A percentile compares a stretch with the other conserved stretches of the same genome.
phyloP scores from a whole-genome alignment of 2,888 invertebrate genomes.

The Leucoma salicis region DNA sequence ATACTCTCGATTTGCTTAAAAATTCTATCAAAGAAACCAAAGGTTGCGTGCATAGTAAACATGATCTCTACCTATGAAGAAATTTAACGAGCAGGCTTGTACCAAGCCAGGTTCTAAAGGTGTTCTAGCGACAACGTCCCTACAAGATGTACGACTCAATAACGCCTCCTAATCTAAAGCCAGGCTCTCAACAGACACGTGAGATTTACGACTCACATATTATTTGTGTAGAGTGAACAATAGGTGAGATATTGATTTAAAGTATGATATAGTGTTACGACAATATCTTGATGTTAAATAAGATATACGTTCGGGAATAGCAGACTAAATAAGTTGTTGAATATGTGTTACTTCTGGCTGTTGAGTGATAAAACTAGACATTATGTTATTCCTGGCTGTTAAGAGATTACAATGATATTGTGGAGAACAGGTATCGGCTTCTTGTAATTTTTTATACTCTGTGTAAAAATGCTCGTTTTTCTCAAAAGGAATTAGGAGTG shows the following conservation, averaged over 20 bases:
- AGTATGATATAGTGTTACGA: slow-evolving; percentile 30
- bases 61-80: background rate
- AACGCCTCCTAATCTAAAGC: slow-evolving; percentile 61
- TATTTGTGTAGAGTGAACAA: slow-evolving; percentile 38
- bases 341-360: no score
- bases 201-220: slow-evolving; percentile 63
- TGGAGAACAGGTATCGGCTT: no score
- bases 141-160: slow-evolving; percentile 67
- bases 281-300: slow-evolving; percentile 23
- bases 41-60: background rate
- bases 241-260: slow-evolving; percentile 37
- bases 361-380: no score
- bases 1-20: background rate
- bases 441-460: no score
- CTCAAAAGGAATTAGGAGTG: no score
- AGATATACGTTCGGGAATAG: no score
- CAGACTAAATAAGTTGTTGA: no score
- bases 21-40: background rate
- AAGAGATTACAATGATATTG: no score
- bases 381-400: no score
- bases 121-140: slow-evolving; percentile 22
- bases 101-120: slow-evolving; percentile 8
- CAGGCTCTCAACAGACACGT: slow-evolving; percentile 47
- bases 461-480: no score
- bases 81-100: slow-evolving; percentile 11